These are phyloP conservation scores for Netelia virgata DNA, from an alignment of 2,888 invertebrate species.

Conservation along the genomic window DNA sequence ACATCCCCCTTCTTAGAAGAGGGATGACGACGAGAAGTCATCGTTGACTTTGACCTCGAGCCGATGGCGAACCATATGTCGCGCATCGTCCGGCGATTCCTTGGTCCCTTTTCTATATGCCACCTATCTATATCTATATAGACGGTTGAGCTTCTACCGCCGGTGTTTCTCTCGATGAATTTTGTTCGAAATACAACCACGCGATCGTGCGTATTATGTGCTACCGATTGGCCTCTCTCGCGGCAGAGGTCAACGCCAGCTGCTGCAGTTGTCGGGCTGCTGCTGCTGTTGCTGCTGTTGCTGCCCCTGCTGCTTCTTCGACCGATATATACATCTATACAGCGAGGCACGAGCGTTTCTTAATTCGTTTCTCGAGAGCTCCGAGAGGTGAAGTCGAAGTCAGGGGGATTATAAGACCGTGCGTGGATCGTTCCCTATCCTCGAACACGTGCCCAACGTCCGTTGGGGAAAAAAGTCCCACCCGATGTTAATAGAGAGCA, in stretches of 20 bases:
- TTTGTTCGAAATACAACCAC: conserved; percentile 60
- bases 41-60: conserved; percentile 62
- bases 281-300: conserved; percentile 69
- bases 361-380: conserved; percentile 62
- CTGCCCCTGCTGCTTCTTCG: conserved; percentile 53
- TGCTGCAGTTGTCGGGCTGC: conserved; percentile 81
- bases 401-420: conserved; percentile 44
- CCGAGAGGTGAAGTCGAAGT: conserved; percentile 43
- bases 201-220: conserved; percentile 53
- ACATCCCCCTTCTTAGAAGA: too few relatives aligned
- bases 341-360: conserved; percentile 47
- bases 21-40: conserved; percentile 46
- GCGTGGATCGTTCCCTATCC: conserved; percentile 47
- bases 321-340: conserved; percentile 17
- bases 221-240: conserved; percentile 46
- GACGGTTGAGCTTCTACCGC: conserved; percentile 5
- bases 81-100: conserved; percentile 13
- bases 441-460: conserved; percentile 80
- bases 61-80: conserved; percentile 69
- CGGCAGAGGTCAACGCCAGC: conserved; percentile 77
- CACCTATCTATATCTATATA: not conserved
- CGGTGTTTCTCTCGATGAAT: conserved; percentile 48
- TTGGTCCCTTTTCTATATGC: not conserved
- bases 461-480: conserved; percentile 73
- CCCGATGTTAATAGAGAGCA: conserved; percentile 50